Evolutionary conservation across 2,888 invertebrate genomes (phyloP).

Genomic region (Phorcus lineatus): DNA sequence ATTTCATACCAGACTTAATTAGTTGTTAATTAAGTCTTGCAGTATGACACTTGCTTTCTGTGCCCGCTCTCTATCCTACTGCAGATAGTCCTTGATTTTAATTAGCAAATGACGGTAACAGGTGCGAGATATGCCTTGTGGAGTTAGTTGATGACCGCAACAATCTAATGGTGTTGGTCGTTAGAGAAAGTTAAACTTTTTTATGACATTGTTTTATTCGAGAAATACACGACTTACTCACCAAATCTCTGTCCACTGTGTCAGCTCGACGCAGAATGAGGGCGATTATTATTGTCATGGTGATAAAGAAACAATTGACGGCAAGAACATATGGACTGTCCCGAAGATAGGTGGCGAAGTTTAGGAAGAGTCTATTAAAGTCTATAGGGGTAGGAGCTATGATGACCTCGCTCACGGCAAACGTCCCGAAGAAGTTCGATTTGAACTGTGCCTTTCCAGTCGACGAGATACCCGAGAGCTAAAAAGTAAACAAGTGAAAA

Average conservation of each 20-base stretch:
- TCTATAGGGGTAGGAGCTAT: slow-evolving; percentile 54
- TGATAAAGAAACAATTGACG: slow-evolving; percentile 40
- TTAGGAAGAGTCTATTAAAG: slow-evolving; percentile 54
- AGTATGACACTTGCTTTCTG: too few relatives aligned
- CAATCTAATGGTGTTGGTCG: too few relatives aligned
- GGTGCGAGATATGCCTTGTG: too few relatives aligned
- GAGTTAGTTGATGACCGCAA: too few relatives aligned
- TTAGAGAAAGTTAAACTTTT: too few relatives aligned
- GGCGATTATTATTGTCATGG: slow-evolving; percentile 34
- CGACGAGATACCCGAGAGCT: slow-evolving; percentile 25
- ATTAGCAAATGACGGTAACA: too few relatives aligned
- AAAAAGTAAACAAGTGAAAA: neutral
- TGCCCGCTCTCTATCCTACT: too few relatives aligned
- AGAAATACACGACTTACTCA: too few relatives aligned
- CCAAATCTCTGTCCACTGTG: slow-evolving; percentile 36
- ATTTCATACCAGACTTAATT: too few relatives aligned
- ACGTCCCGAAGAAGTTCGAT: slow-evolving; percentile 60
- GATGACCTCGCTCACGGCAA: slow-evolving; percentile 52
- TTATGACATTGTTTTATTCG: too few relatives aligned
- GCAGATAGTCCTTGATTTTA: too few relatives aligned
- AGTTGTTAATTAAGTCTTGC: too few relatives aligned
- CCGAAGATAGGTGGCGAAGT: slow-evolving; percentile 45
- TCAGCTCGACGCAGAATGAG: slow-evolving; percentile 44
- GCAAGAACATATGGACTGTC: slow-evolving; percentile 53
- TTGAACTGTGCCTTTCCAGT: slow-evolving; percentile 45